Conservation (phyloP, 2,113 vertebrate species). For the Edolisoma coerulescens region DNA sequence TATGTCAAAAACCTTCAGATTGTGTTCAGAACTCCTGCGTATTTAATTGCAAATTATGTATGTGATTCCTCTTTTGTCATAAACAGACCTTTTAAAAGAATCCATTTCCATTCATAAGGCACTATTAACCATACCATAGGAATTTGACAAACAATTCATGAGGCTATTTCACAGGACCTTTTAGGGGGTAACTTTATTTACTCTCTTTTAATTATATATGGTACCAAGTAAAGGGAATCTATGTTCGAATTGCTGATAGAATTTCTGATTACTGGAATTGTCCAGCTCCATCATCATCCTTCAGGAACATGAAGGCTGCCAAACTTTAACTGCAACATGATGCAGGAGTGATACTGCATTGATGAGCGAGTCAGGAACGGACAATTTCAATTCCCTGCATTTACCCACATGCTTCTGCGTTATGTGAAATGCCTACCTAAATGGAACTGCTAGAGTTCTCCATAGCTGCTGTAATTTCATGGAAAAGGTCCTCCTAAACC, state of each 20-base stretch:
- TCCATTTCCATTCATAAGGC: neutral
- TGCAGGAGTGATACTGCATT: conserved; percentile 40
- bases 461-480: neutral
- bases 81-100: neutral
- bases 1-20: neutral
- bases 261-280: neutral
- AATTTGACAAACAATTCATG: neutral
- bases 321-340: conserved; percentile 50
- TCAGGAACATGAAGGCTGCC: neutral
- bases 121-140: neutral
- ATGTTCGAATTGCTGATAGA: neutral
- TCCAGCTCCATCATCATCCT: neutral
- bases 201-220: neutral
- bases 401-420: neutral
- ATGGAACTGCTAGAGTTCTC: neutral
- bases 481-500: neutral
- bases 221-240: neutral
- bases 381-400: neutral
- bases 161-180: neutral
- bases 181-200: neutral
- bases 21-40: neutral
- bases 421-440: neutral
- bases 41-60: neutral
- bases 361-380: neutral
- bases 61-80: neutral